Evolutionary conservation across 2,888 invertebrate species (phyloP).

Genomic region (Lamellibrachia satsuma): DNA sequence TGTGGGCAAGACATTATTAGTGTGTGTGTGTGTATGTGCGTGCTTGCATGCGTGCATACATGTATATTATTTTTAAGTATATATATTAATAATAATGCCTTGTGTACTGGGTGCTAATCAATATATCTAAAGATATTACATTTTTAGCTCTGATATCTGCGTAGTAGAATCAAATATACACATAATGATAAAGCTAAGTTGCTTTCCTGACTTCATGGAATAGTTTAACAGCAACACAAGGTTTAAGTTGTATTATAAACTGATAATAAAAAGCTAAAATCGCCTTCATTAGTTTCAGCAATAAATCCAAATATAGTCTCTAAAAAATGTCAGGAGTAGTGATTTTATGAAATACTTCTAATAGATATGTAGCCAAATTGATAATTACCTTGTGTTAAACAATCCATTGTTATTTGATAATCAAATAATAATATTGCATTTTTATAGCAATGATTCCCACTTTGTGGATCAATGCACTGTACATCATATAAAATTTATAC

Average conservation of each 20-base stretch:
- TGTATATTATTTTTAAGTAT: too few relatives aligned
- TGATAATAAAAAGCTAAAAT: neutral
- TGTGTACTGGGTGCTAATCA: too few relatives aligned
- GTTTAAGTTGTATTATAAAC: neutral
- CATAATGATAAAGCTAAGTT: too few relatives aligned
- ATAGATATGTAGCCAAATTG: neutral
- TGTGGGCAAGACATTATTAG: neutral
- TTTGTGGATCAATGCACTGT: too few relatives aligned
- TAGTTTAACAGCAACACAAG: neutral
- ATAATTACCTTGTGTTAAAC: neutral
- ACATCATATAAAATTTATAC: too few relatives aligned
- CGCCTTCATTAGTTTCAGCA: neutral
- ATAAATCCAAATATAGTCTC: conserved; percentile 17
- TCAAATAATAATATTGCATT: too few relatives aligned
- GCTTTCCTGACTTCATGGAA: neutral
- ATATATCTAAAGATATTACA: too few relatives aligned
- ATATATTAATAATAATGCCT: too few relatives aligned
- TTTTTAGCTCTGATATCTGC: too few relatives aligned
- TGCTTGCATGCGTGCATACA: too few relatives aligned
- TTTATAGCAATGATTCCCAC: too few relatives aligned
- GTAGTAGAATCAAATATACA: too few relatives aligned
- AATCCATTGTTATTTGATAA: neutral
- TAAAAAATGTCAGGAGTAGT: neutral
- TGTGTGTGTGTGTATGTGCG: neutral
- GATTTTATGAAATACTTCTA: neutral